Evolutionary conservation across 1,140 invertebrate genomes (phyloP).

Genomic region (Diorhabda elongata): DNA sequence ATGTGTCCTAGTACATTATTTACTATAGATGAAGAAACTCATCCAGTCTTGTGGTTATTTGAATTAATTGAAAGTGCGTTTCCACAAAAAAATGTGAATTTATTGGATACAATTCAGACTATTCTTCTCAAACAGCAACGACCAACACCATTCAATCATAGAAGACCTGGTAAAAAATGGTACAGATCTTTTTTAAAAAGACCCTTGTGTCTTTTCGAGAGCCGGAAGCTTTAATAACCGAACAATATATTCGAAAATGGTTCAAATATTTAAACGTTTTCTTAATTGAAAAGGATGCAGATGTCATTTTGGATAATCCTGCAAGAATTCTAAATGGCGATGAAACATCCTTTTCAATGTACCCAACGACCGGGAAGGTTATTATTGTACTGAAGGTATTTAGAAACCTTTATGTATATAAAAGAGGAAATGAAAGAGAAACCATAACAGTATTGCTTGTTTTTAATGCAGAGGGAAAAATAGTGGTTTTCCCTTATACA

Average conservation of each 20-base stretch:
- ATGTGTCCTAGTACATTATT: too few species aligned
- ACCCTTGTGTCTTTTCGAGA: too few species aligned
- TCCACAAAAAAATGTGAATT: too few species aligned
- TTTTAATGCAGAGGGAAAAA: slow-evolving; percentile 37
- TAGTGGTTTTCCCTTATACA: slow-evolving; percentile 27
- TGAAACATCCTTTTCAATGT: slow-evolving; percentile 34
- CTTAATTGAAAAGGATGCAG: background rate
- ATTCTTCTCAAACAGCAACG: too few species aligned
- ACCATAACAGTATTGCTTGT: slow-evolving; percentile 37
- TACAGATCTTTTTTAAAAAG: too few species aligned
- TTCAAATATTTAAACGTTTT: slow-evolving; percentile 22
- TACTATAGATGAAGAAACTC: too few species aligned
- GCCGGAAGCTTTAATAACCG: slow-evolving; percentile 7
- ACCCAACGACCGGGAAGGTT: slow-evolving; percentile 31
- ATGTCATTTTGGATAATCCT: slow-evolving; percentile 17
- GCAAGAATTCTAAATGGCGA: slow-evolving; percentile 26
- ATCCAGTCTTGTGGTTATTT: too few species aligned
- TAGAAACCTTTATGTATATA: background rate
- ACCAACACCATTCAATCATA: too few species aligned
- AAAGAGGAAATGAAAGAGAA: slow-evolving; percentile 37
- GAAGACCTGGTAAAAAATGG: too few species aligned
- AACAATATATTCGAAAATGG: slow-evolving; percentile 23
- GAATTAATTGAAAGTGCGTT: too few species aligned
- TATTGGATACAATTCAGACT: too few species aligned
- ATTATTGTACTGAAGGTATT: background rate